Conservation (phyloP, 2,888 invertebrate genomes). For the Entomobrya multifasciata region DNA sequence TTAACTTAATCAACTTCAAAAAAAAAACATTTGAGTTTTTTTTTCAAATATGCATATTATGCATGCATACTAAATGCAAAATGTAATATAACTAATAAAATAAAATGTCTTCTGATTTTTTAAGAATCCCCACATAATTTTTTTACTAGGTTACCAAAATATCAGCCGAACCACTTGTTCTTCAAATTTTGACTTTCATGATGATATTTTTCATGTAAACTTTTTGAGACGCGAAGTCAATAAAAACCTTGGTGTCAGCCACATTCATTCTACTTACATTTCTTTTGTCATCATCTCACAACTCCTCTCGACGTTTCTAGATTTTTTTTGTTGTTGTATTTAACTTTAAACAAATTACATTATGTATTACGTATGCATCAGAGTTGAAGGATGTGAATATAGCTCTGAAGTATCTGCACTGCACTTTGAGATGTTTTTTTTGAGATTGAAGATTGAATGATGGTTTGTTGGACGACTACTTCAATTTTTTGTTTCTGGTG, state of each 20-base stretch:
- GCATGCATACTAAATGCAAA: too few species aligned
- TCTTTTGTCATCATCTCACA: constrained; percentile 21
- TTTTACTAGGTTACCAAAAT: too few species aligned
- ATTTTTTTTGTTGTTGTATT: not conserved
- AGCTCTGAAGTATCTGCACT: not conserved
- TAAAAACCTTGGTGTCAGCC: constrained; percentile 70
- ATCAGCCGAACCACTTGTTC: too few species aligned
- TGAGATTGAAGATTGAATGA: constrained; percentile 5
- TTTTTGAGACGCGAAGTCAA: constrained; percentile 5
- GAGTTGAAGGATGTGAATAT: not conserved
- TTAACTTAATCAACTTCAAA: too few species aligned
- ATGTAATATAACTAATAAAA: too few species aligned
- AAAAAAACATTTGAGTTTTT: too few species aligned
- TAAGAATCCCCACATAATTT: too few species aligned
- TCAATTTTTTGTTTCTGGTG: constrained; percentile 42
- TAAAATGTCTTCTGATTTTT: too few species aligned
- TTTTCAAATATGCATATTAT: too few species aligned
- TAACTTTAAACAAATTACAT: too few species aligned
- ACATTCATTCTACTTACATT: constrained; percentile 62
- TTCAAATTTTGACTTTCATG: too few species aligned
- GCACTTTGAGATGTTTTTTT: not conserved
- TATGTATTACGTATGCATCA: not conserved
- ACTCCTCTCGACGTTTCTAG: constrained; percentile 61
- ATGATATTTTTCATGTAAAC: too few species aligned
- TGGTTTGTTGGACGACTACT: not conserved